Evolutionary conservation across 2,797 vertebrate genomes (phyloP), one percentile per base, ranked within the genome.

Genomic region (Margarornis squamiger): DNA sequence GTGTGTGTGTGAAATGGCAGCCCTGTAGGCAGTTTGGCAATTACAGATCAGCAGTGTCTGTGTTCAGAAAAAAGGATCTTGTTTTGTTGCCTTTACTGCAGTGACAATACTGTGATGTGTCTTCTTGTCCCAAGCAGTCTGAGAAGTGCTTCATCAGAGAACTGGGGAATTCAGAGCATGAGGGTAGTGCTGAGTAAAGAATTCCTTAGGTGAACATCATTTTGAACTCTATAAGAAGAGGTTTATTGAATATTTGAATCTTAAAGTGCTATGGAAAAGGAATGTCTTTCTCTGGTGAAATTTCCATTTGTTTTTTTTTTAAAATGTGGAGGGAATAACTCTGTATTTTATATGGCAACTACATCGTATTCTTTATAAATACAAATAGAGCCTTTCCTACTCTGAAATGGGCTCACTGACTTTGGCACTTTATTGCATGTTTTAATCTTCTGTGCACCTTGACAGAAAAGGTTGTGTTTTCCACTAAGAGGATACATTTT

Each of bases 21-120:
- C 51, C 36, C 84, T 82, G 24, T 43, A 86, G 68, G 43, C 93
- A 93, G 79, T 88, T 94, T 91, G 85, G 70, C 78, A 93, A 72
- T 90, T 88, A 38, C 46, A 77, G 82, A 81, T 93, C 58, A 78
- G 76, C 85, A 87, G 75, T 63, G 65, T 46, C 59, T 18, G 1
- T 63, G 55, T 92, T 90, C 39, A 85, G 85, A 66, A 77, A 54
- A 86, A 82, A 76, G 36, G 39, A 58, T 52, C 29, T 78, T 78
- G 49, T 93, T 96, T 90, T 66, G 84, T 92, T 94, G 88, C 62
- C n/a, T 88, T 95, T 96, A 75, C 51, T 93, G 79, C 34, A 90
- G 90, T 23, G 20, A 79, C 91, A 94, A 84, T 95, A 81, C 88
- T 32, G 9, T 58, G 57, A 71, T 68, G 39, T 85, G 21, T 41